Conservation (phyloP, 2,113 vertebrate species). For the Anguilla rostrata region DNA sequence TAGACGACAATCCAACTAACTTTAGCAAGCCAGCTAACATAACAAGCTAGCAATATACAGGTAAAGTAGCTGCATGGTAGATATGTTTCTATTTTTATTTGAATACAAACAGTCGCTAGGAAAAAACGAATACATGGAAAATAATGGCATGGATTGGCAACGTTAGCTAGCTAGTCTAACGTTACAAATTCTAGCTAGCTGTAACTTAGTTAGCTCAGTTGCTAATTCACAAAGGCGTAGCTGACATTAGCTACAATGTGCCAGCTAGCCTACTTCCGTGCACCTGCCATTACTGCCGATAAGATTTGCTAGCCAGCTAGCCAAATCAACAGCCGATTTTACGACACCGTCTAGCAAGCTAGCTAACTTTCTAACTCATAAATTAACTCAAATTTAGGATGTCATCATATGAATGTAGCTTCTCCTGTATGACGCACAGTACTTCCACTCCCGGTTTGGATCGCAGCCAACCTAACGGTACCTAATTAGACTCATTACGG, state of each 20-base stretch:
- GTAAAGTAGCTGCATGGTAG: background rate
- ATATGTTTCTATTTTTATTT: background rate
- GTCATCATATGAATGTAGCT: background rate
- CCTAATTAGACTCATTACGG: background rate
- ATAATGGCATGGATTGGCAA: background rate
- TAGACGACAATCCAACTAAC: background rate
- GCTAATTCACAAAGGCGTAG: background rate
- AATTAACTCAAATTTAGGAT: background rate
- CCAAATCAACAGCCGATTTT: background rate
- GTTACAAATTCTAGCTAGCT: background rate
- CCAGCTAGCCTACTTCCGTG: background rate
- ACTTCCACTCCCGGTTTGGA: slow-evolving; percentile 16
- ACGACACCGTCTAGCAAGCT: background rate
- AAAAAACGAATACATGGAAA: background rate
- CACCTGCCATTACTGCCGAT: slow-evolving; percentile 4
- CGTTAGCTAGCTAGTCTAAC: background rate
- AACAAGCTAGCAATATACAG: background rate
- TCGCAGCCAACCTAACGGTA: background rate
- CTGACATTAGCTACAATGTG: background rate
- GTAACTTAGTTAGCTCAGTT: background rate
- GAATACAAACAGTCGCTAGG: background rate
- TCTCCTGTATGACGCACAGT: background rate
- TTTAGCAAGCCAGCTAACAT: slow-evolving; percentile 14
- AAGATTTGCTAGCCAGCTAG: background rate
- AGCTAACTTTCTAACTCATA: background rate